Evolutionary conservation across 2,113 vertebrate species (phyloP).

Genomic region (Notothenia coriiceps): DNA sequence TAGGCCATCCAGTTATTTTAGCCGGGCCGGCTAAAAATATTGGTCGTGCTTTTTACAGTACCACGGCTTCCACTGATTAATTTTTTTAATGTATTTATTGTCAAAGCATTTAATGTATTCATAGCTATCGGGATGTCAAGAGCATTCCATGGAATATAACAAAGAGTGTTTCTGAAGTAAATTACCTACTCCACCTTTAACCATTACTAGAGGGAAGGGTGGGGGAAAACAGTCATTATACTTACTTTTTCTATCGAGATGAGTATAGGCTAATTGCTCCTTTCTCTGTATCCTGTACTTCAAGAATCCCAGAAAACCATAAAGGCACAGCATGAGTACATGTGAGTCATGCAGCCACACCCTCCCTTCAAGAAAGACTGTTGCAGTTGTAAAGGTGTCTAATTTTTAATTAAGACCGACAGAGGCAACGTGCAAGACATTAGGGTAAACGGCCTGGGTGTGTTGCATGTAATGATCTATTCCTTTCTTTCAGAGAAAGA

Average conservation of each 20-base stretch:
- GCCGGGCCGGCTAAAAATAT: too few species aligned
- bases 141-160: too few species aligned
- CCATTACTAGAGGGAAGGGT: neutral
- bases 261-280: slow-evolving; percentile 13
- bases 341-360: neutral
- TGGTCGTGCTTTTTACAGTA: too few species aligned
- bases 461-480: neutral
- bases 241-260: neutral
- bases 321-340: neutral
- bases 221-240: neutral
- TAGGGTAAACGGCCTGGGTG: neutral
- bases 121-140: too few species aligned
- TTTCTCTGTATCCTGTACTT: neutral
- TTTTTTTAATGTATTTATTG: too few species aligned
- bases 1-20: too few species aligned
- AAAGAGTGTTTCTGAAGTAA: too few species aligned
- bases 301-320: neutral
- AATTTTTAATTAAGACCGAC: neutral
- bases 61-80: too few species aligned
- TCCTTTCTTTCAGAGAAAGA: neutral
- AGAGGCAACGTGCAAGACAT: neutral
- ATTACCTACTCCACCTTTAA: neutral
- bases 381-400: neutral
- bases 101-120: too few species aligned
- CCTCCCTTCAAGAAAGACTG: neutral